A percentile compares a stretch with the other conserved stretches of the same genome.
phyloP scores from a whole-genome alignment of 2,113 vertebrate genomes.

The Synodontis membranacea region DNA sequence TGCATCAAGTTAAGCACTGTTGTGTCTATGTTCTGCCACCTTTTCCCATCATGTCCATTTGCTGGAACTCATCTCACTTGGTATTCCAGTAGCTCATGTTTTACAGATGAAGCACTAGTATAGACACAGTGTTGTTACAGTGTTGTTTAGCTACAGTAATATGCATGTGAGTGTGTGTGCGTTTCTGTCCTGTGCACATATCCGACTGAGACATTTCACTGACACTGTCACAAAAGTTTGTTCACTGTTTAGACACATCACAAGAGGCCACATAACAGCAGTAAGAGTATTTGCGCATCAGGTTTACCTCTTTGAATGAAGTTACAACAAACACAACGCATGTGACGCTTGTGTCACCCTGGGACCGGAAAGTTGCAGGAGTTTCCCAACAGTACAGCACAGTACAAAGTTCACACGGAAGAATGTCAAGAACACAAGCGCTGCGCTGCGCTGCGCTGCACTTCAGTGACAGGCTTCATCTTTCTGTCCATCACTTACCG shows the following conservation, averaged over 20 bases:
- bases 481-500: constrained; percentile 66
- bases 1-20: not conserved
- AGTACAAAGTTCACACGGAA: constrained; percentile 68
- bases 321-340: not conserved
- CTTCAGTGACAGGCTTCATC: not conserved
- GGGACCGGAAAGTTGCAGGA: not conserved
- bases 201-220: not conserved
- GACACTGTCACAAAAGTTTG: not conserved
- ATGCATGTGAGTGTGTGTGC: not conserved
- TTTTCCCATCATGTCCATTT: not conserved
- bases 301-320: not conserved
- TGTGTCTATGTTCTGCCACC: not conserved
- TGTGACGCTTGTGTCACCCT: not conserved
- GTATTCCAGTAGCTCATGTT: not conserved
- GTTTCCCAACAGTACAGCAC: constrained; percentile 27
- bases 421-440: not conserved
- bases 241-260: not conserved
- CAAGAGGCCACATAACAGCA: not conserved
- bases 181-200: not conserved
- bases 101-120: not conserved
- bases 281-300: not conserved
- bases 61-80: not conserved
- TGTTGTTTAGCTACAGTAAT: not conserved
- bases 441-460: not conserved
- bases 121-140: not conserved